phyloP scores from a whole-genome alignment of 2,797 vertebrate genomes.

The Spondyliosoma cantharus region DNA sequence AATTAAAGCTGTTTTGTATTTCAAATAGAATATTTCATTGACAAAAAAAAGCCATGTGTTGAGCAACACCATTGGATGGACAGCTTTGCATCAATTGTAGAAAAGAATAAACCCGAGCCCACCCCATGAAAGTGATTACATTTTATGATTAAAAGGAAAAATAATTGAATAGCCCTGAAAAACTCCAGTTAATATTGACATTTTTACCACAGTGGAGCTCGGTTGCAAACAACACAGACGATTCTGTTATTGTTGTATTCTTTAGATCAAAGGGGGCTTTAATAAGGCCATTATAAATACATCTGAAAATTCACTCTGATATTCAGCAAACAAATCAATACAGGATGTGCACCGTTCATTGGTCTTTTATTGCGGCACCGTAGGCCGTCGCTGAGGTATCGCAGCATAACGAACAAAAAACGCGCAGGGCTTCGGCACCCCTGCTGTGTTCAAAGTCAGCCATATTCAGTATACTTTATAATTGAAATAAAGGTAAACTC shows the following conservation, averaged over 20 bases:
- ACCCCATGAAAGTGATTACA: constrained; percentile 62
- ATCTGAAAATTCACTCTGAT: constrained; percentile 86
- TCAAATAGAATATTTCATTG: constrained; percentile 84
- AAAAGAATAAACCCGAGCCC: constrained; percentile 41
- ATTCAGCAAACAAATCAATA: constrained; percentile 89
- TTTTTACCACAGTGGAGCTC: constrained; percentile 64
- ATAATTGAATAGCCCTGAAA: constrained; percentile 68
- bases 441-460: constrained; percentile 86
- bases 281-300: constrained; percentile 89
- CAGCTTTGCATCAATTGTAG: constrained; percentile 69
- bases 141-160: constrained; percentile 78
- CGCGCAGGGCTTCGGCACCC: constrained; percentile 69
- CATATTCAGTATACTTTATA: constrained; percentile 81
- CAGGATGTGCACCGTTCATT: constrained; percentile 84
- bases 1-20: constrained; percentile 81
- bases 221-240: constrained; percentile 74
- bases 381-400: constrained; percentile 75
- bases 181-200: constrained; percentile 70
- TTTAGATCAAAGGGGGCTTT: constrained; percentile 86
- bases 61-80: constrained; percentile 50
- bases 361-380: constrained; percentile 81
- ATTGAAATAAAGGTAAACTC: constrained; percentile 85
- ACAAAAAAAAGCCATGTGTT: constrained; percentile 59
- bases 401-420: constrained; percentile 82
- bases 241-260: constrained; percentile 83